phyloP scores from a whole-genome alignment of 2,113 vertebrate genomes.

The Pygoscelis antarcticus region DNA sequence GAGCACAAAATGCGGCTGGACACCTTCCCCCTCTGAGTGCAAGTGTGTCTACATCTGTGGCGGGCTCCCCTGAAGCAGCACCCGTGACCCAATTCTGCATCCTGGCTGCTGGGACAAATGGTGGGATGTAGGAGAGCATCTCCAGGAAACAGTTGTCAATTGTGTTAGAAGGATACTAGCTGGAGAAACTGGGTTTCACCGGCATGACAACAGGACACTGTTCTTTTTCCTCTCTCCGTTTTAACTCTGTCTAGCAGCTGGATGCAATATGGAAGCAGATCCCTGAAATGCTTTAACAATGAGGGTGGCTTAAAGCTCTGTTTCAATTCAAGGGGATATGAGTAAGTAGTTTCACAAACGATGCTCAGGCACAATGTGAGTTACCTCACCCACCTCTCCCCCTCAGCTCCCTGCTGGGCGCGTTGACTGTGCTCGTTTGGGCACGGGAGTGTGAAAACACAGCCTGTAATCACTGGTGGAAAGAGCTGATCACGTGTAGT shows the following conservation, averaged over 20 bases:
- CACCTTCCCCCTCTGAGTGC: too few relatives aligned
- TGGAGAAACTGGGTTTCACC: not conserved
- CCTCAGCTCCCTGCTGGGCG: not conserved
- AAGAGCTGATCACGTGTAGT: fast-evolving
- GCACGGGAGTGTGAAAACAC: not conserved
- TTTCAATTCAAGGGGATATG: not conserved
- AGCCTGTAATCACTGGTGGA: not conserved
- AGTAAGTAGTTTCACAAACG: not conserved
- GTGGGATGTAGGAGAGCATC: not conserved
- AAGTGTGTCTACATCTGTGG: fast-evolving
- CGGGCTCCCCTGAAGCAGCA: not conserved
- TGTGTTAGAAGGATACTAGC: not conserved
- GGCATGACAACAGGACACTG: not conserved
- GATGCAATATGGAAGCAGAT: not conserved
- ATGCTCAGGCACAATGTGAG: not conserved
- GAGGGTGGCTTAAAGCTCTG: not conserved
- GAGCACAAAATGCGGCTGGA: not conserved
- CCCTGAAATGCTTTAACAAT: not conserved
- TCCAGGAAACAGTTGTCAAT: not conserved
- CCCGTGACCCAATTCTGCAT: not conserved
- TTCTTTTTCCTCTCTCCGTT: not conserved
- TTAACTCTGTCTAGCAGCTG: not conserved
- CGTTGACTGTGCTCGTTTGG: not conserved
- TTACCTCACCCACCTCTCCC: not conserved
- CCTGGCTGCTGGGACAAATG: not conserved